Base-by-base conservation (phyloP, 2,888 invertebrate genomes). In the Melanophora roralis region DNA sequence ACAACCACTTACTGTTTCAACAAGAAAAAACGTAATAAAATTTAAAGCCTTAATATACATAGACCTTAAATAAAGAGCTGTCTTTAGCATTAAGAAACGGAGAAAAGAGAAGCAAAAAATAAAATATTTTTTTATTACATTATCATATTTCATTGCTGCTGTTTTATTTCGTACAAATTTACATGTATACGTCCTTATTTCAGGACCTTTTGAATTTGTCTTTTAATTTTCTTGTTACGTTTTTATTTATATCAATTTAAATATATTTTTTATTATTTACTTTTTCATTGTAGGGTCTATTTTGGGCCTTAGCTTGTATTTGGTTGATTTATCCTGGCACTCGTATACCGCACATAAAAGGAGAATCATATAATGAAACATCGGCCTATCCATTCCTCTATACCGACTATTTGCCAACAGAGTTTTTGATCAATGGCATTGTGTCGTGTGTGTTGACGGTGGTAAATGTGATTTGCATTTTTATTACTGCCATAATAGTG, bases 381-480 rank as follows among this genome's bases (percentile, higher is more conserved):
- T 92, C 92, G 38, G 91, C 93, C 0, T 94, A 94, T 85, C 91
- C 91, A 9, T 93, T 93, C 36, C 86, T 94, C 32, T 96, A 96
- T 87, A 94, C 94, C 62, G 92, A 94, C 84, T 94, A 95, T 87
- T 90, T 95, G 84, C 94, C 95, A 1, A 92, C 93, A 36, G 96
- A 96, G 88, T 94, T 94, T 86, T 93, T 94, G 64, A 91, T 94
- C 78, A 94, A 95, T 86, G 96, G 96, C 23, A 93, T 94, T 71
- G 93, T 96, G 68, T 96, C 96, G 85, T 94, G 95, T 74, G 93
- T 94, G 81, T 89, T 96, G 64, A 96, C 96, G 1, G 91, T 96
- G 60, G 92, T 96, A 38, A 96, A 96, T 89, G 95, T 96, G 78
- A 92, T 94, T 85, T 95, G 96, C 89, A 96, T 96, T 86, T 94